Percentiles rank a stretch among this genome's conserved stretches.
phyloP scores from a whole-genome alignment of 2,888 invertebrate species.

The Ommatoiulus sabulosus region DNA sequence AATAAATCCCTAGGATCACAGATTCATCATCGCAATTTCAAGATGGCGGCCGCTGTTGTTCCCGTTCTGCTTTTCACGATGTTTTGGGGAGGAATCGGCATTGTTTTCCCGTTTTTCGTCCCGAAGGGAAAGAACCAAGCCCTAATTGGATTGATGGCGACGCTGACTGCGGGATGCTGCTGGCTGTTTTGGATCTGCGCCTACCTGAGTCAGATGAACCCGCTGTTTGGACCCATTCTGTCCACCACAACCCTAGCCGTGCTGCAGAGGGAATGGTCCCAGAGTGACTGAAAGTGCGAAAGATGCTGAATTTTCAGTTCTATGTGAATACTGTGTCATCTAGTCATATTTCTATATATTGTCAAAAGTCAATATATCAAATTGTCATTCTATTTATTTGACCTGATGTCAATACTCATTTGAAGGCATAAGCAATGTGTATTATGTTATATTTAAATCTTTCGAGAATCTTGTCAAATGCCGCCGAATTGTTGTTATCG shows the following conservation, averaged over 20 bases:
- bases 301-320: not conserved
- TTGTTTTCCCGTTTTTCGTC: conserved; percentile 85
- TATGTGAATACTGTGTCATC: not conserved
- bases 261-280: conserved; percentile 57
- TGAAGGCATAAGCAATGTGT: not conserved
- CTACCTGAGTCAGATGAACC: conserved; percentile 58
- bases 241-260: conserved; percentile 51
- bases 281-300: not conserved
- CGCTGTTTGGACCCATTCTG: conserved; percentile 56
- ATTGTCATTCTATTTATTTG: not conserved
- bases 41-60: conserved; percentile 83
- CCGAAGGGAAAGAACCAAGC: conserved; percentile 93
- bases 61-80: conserved; percentile 85
- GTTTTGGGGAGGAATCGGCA: conserved; percentile 88
- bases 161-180: conserved; percentile 87
- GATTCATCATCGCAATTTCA: not conserved
- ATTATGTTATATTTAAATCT: not conserved
- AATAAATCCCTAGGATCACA: too few species aligned
- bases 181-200: conserved; percentile 69
- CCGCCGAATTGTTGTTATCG: not conserved
- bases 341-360: conserved; percentile 41
- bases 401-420: conserved; percentile 25
- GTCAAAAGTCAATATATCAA: too few species aligned
- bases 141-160: conserved; percentile 79
- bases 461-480: not conserved